phyloP scores from a whole-genome alignment of 1,140 invertebrate species.

The Platyscapa corneri region DNA sequence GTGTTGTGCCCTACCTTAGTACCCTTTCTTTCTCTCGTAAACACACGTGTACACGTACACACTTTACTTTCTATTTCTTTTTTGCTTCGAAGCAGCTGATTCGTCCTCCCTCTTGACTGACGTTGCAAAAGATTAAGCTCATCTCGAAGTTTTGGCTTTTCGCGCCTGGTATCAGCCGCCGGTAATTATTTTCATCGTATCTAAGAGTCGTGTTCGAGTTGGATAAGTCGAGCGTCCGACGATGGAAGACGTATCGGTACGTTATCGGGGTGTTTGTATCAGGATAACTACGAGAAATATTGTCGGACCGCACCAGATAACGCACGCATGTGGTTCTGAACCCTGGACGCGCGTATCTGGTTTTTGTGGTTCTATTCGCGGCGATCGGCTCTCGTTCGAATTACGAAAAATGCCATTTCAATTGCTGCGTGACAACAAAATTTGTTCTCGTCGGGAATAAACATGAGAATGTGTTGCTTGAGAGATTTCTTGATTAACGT shows the following conservation, averaged over 20 bases:
- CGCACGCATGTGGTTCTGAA: too few species aligned
- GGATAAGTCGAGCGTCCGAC: slow-evolving; percentile 19
- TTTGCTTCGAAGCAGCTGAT: slow-evolving; percentile 39
- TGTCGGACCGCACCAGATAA: neutral
- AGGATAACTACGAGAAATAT: too few species aligned
- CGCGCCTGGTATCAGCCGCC: neutral
- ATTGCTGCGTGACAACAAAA: too few species aligned
- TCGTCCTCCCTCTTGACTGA: neutral
- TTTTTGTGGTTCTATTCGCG: neutral
- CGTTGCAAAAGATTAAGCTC: too few species aligned
- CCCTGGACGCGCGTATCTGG: neutral
- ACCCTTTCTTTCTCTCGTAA: neutral
- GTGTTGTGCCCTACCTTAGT: neutral
- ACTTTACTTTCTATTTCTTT: too few species aligned
- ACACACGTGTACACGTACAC: neutral
- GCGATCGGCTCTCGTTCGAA: neutral
- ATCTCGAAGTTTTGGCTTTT: neutral
- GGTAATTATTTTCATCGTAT: slow-evolving; percentile 24
- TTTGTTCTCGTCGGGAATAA: too few species aligned
- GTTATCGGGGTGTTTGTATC: neutral
- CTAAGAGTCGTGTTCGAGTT: neutral
- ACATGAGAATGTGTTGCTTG: too few species aligned
- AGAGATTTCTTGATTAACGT: too few species aligned
- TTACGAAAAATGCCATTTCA: too few species aligned
- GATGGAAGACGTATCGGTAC: neutral